Percentiles rank a stretch among this genome's conserved stretches.
phyloP scores from a whole-genome alignment of 2,888 invertebrate species.

The Psylliodes chrysocephalus region DNA sequence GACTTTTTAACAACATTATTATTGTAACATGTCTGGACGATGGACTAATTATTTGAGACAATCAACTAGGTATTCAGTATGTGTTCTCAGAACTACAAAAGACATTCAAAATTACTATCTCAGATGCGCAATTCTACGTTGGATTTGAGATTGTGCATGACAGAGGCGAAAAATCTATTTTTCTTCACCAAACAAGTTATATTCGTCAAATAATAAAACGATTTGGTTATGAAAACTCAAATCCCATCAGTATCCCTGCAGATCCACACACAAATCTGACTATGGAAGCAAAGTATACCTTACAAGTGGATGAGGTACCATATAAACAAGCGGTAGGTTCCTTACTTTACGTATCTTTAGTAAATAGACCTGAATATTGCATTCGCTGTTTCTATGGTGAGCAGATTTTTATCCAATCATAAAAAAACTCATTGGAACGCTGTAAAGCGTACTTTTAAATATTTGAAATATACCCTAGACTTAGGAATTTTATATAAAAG shows the following conservation, averaged over 20 bases:
- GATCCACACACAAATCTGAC: slow-evolving; percentile 12
- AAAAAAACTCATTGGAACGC: slow-evolving; percentile 18
- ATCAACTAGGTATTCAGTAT: background rate
- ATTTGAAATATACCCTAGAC: slow-evolving; percentile 4
- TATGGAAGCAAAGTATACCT: background rate
- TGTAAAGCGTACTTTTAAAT: slow-evolving; percentile 13
- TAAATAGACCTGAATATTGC: slow-evolving; percentile 15
- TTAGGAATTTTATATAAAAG: slow-evolving; percentile 9
- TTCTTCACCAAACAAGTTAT: background rate
- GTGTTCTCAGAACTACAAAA: background rate
- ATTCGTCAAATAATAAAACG: slow-evolving; percentile 8
- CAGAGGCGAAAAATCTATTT: background rate
- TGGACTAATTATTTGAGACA: slow-evolving; percentile 7
- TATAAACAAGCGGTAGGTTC: slow-evolving; percentile 30
- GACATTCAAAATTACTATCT: background rate
- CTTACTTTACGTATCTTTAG: slow-evolving; percentile 11
- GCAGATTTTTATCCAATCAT: slow-evolving; percentile 9
- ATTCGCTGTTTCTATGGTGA: slow-evolving; percentile 20
- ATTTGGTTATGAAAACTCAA: slow-evolving; percentile 13
- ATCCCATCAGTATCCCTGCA: slow-evolving; percentile 6
- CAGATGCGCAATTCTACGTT: background rate
- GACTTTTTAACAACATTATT: background rate
- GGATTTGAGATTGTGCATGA: slow-evolving; percentile 2
- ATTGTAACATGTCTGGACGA: slow-evolving; percentile 25
- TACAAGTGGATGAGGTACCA: slow-evolving; percentile 7